Conservation (phyloP, 1,140 invertebrate species). For the Potamilus streckersoni region DNA sequence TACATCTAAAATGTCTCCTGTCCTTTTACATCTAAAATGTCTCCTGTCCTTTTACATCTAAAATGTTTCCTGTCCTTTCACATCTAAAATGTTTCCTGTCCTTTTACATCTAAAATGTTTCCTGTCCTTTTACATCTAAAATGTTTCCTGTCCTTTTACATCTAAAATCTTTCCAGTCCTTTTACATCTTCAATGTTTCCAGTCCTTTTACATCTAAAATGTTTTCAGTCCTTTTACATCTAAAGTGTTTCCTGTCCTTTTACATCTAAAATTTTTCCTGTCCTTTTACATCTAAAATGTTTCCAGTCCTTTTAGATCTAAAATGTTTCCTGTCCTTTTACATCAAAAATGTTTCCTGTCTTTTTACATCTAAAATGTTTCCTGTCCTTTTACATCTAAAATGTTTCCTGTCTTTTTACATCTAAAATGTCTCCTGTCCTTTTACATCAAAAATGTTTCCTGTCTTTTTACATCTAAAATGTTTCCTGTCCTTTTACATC, state of each 20-base stretch:
- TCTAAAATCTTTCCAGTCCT: background rate
- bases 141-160: background rate
- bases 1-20: background rate
- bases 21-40: background rate
- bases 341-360: slow-evolving; percentile 36
- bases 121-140: background rate
- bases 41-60: no score
- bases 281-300: background rate
- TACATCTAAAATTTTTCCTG: background rate
- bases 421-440: background rate
- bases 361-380: background rate
- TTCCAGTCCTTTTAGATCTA: no score
- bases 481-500: background rate
- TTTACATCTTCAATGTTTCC: no score
- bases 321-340: no score
- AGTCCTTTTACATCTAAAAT: background rate
- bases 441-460: no score
- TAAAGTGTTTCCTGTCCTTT: background rate
- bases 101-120: no score
- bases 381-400: background rate
- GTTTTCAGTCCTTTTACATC: background rate
- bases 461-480: background rate
- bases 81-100: background rate
- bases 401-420: slow-evolving; percentile 39
- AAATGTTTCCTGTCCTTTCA: no score